Percentiles rank a stretch among this genome's conserved stretches.
Evolutionary conservation across 2,113 vertebrate species (phyloP).

Genomic region (Fukomys damarensis): DNA sequence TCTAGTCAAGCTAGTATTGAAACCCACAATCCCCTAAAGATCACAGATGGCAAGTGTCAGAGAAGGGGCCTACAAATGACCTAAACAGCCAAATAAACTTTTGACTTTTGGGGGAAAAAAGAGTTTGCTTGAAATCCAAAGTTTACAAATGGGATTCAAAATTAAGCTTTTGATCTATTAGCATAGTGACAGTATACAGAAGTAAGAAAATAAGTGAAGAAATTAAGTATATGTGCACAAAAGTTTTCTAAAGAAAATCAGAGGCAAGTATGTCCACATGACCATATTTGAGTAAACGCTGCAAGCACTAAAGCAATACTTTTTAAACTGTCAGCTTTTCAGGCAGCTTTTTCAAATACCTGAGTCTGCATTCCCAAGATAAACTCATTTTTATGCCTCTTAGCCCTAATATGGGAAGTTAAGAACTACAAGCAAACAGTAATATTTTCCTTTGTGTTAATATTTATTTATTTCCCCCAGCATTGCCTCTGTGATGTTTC

Average conservation of each 20-base stretch:
- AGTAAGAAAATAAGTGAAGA: slow-evolving; percentile 5
- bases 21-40: background rate
- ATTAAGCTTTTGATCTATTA: background rate
- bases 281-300: background rate
- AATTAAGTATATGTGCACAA: background rate
- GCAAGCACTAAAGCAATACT: background rate
- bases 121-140: background rate
- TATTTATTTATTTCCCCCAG: background rate
- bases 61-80: background rate
- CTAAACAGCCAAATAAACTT: background rate
- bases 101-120: background rate
- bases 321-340: slow-evolving; percentile 10
- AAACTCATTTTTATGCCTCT: background rate
- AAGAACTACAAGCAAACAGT: background rate
- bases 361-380: slow-evolving; percentile 28
- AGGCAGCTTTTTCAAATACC: slow-evolving; percentile 13
- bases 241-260: background rate
- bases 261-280: background rate
- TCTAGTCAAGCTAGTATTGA: slow-evolving; percentile 20
- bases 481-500: background rate
- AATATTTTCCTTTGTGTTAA: background rate
- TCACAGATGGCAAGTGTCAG: background rate
- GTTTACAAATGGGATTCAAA: slow-evolving; percentile 30
- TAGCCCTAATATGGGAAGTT: slow-evolving; percentile 5
- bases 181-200: background rate